Base-by-base conservation (phyloP, 1,140 invertebrate genomes). In the Drosophila ironensis region DNA sequence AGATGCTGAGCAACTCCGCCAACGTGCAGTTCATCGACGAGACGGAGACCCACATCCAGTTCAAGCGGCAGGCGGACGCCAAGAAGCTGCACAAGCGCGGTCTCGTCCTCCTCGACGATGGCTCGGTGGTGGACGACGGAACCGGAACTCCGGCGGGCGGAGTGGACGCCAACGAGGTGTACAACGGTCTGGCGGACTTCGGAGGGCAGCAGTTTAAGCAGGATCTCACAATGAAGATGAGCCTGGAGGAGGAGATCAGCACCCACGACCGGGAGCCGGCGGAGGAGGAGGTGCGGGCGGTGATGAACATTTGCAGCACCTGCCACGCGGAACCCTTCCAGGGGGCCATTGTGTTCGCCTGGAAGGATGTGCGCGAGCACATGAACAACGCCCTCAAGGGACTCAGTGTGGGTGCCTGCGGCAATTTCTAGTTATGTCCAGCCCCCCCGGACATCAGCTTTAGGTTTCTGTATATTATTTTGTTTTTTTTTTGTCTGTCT, bases 251-350 rank as follows among this genome's bases (percentile, higher is more conserved):
- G 90, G 81, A 90, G 50, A 86, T 91, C 40, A 82, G 91, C 88
- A 91, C 92, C 30, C 92, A 95, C 22, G 94, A 95, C 69, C 91
- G 94, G n/a, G 95, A 96, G 68, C 95, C 95, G 0, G 95, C 95
- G 0, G 95, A 96, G 87, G 94, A 93, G 14, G 95, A 96, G 88
- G 95, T 96, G 0, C 93, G 91, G 59, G 93, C 93, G 1, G 94
- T 96, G 1, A 95, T 96, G 94, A 92, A 93, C 67, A 90, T 95
- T 1, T 96, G 95, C 84, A 93, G 93, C 33, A 94, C 93, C 2
- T 96, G 95, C 63, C 90, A 92, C 7, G 78, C 91, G 0, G 95
- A 96, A 73, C 95, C 95, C 0, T 96, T 96, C 90, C 93, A 93
- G 20, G 95, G 95, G 67, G 95, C 94, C 0, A 90, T 95, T 1